Percentiles rank a stretch among this genome's conserved stretches.
Conservation (phyloP, 2,797 vertebrate genomes). For the Synanceia verrucosa region DNA sequence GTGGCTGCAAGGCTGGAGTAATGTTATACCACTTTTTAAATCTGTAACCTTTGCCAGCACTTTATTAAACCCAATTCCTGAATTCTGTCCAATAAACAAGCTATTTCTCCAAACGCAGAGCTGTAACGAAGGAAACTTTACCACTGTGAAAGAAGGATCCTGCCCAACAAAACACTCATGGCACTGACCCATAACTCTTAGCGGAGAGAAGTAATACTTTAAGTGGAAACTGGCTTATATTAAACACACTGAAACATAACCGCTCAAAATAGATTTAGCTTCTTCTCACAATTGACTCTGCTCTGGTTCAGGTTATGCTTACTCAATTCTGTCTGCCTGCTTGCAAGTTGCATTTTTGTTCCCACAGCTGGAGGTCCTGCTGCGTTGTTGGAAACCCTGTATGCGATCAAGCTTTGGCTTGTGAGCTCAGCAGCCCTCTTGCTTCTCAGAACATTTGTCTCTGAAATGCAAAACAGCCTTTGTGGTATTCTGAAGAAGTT, state of each 20-base stretch:
- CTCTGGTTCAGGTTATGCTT: conserved; percentile 31
- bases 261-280: conserved; percentile 36
- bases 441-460: conserved; percentile 36
- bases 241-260: conserved; percentile 22
- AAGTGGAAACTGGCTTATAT: conserved; percentile 9
- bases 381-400: conserved; percentile 39
- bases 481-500: conserved; percentile 41
- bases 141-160: not conserved
- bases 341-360: conserved; percentile 31
- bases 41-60: not conserved
- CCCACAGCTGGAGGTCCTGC: conserved; percentile 46
- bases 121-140: conserved; percentile 12
- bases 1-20: not conserved
- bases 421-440: conserved; percentile 38
- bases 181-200: not conserved
- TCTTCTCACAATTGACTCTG: conserved; percentile 27
- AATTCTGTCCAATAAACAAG: not conserved
- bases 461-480: conserved; percentile 59
- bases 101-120: not conserved
- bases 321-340: conserved; percentile 19
- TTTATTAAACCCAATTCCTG: not conserved
- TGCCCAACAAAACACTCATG: not conserved
- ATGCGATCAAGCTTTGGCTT: conserved; percentile 33
- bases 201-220: not conserved
- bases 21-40: too few relatives aligned